Evolutionary conservation across 2,888 invertebrate genomes (phyloP), one percentile per base, ranked within the genome.

Genomic region (Ormyrus pomaceus): DNA sequence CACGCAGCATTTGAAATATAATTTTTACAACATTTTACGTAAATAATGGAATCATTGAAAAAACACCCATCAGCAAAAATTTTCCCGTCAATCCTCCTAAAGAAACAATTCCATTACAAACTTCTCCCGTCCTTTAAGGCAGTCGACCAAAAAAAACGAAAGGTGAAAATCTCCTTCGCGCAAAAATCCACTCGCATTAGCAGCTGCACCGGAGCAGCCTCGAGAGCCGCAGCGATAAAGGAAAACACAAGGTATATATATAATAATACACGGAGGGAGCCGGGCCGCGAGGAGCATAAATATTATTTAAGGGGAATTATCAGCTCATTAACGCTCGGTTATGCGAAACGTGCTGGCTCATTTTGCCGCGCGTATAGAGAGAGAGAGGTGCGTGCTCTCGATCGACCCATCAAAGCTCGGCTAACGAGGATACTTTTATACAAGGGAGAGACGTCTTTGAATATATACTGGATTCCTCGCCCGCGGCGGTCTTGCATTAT

Each of bases 241-340:
- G 0, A 55, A 55, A 45, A 13, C 34, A 68, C 19, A 19, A 19
- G 19, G 19, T 19, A 19, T 19, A 19, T 19, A 2, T 19, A 19
- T 19, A 19, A 68, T 7, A 70, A 19, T 59, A 19, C 19, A 2
- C 19, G 1, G 2, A 19, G 9, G 34, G 50, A 6, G 34, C 34
- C 3, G 34, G 2, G 4, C 34, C 34, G 34, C 34, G 34, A 34
- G 34, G 34, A 34, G 34, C 34, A 4, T 34, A 13, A 66, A 66
- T 56, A 56, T 74, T 59, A 74, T 66, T 68, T 48, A 53, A 61
- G 65, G n/a, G 1, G 61, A 61, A 68, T 75, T 46, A 75, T 68
- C 68, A 19, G 68, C 46, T 75, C 75, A 53, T 75, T 75, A 61
- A 11, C 59, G 61, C 46, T 5, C 56, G 69, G 19, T 69, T 69